phyloP scores from a whole-genome alignment of 2,113 vertebrate species.

The Panurus biarmicus region DNA sequence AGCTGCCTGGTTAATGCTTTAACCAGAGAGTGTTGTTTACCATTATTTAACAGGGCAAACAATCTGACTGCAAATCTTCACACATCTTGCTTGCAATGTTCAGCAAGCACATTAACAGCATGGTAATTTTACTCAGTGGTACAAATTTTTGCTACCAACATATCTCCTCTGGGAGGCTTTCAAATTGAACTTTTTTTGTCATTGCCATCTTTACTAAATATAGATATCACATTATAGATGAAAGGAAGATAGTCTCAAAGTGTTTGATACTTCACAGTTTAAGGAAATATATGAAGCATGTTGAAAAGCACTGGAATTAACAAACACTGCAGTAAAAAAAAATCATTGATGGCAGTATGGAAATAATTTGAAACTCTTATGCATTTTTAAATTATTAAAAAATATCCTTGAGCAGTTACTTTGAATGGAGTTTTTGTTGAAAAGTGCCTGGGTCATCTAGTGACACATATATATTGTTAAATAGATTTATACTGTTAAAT shows the following conservation, averaged over 20 bases:
- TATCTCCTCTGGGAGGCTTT: neutral
- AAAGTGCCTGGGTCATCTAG: neutral
- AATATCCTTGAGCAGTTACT: neutral
- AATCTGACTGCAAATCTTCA: neutral
- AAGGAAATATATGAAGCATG: neutral
- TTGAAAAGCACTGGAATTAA: neutral
- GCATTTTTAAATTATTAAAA: neutral
- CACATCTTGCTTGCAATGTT: rapidly evolving
- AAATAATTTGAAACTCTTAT: neutral
- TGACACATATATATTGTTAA: neutral
- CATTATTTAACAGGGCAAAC: neutral
- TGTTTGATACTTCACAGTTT: neutral
- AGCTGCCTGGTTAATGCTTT: neutral
- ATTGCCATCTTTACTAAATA: neutral
- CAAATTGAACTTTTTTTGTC: neutral
- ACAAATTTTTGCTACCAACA: neutral
- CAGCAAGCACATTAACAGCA: neutral
- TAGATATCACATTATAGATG: neutral
- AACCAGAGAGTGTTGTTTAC: neutral
- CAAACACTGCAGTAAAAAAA: neutral
- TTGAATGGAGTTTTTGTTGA: neutral
- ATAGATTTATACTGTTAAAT: neutral
- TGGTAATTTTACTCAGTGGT: neutral
- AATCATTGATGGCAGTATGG: too few species aligned
- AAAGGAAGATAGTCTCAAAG: neutral